These are phyloP conservation scores for Gnatocerus cornutus DNA, from an alignment of 2,888 invertebrate genomes.

Conservation along the genomic window DNA sequence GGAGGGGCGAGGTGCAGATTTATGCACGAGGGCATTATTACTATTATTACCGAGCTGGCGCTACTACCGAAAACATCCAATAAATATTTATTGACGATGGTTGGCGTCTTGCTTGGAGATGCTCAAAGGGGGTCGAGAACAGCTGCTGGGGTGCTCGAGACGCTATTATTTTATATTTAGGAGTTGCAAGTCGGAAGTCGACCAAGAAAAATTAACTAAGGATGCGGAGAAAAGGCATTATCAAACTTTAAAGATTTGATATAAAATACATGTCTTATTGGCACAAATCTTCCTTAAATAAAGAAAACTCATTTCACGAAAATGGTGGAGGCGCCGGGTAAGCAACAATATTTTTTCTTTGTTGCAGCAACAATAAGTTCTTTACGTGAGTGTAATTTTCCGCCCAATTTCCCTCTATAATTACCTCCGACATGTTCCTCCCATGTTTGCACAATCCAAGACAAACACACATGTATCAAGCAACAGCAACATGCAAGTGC, in stretches of 20 bases:
- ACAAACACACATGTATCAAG: conserved; percentile 14
- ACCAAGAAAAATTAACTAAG: conserved; percentile 1
- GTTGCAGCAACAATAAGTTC: too few species aligned
- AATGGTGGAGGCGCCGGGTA: too few species aligned
- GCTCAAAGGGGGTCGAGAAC: not conserved
- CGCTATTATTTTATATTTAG: conserved; percentile 10
- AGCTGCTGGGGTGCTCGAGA: conserved; percentile 4
- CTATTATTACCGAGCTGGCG: conserved; percentile 15
- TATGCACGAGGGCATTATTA: conserved; percentile 18
- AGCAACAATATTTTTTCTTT: too few species aligned
- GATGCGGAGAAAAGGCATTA: not conserved
- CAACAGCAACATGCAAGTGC: conserved; percentile 12
- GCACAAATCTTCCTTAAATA: too few species aligned
- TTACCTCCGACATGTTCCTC: conserved; percentile 6
- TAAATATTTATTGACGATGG: conserved; percentile 33
- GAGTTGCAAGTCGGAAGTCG: not conserved
- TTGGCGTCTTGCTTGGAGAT: conserved; percentile 7
- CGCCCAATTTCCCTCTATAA: conserved; percentile 1
- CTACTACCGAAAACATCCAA: conserved; percentile 29
- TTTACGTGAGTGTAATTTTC: not conserved
- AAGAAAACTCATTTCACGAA: too few species aligned
- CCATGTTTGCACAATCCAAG: conserved; percentile 7
- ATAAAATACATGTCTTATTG: too few species aligned
- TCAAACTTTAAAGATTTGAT: not conserved
- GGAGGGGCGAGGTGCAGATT: conserved; percentile 28